A percentile compares a stretch with the other conserved stretches of the same genome.
phyloP scores from a whole-genome alignment of 1,140 invertebrate species.

The Papilio dardanus region DNA sequence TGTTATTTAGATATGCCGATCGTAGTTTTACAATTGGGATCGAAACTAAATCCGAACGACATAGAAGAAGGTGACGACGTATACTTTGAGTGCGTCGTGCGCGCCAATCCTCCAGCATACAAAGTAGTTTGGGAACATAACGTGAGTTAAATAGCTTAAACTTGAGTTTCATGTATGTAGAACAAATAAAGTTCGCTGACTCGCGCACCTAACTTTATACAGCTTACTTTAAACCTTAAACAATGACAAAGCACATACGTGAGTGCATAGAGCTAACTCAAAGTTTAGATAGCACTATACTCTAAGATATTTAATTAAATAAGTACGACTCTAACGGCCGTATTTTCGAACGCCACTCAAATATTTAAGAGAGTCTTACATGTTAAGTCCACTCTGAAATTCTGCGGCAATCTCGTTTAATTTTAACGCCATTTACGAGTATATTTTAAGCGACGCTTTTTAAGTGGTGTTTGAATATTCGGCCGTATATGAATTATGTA shows the following conservation, averaged over 20 bases:
- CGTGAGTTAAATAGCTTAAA: slow-evolving; percentile 82
- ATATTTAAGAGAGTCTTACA: no score
- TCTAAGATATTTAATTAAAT: neutral
- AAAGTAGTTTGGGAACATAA: slow-evolving; percentile 92
- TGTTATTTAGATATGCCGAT: slow-evolving; percentile 87
- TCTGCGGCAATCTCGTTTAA: no score
- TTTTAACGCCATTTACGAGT: no score
- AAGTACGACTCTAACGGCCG: no score
- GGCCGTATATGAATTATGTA: neutral
- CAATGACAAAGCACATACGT: slow-evolving; percentile 15
- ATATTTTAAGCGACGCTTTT: no score
- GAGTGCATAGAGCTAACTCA: neutral
- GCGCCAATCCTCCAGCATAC: slow-evolving; percentile 90
- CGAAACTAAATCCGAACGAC: slow-evolving; percentile 90
- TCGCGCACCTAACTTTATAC: slow-evolving; percentile 30
- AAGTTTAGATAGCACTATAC: neutral
- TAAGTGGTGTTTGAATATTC: no score
- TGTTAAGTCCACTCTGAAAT: no score
- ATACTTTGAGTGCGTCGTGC: slow-evolving; percentile 93
- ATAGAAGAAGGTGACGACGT: slow-evolving; percentile 94
- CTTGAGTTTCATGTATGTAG: slow-evolving; percentile 37
- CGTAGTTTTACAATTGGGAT: slow-evolving; percentile 88
- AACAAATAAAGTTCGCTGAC: slow-evolving; percentile 37
- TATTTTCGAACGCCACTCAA: no score
- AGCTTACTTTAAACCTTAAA: slow-evolving; percentile 21